phyloP scores from a whole-genome alignment of 1,140 invertebrate species.

The Myzus persicae region DNA sequence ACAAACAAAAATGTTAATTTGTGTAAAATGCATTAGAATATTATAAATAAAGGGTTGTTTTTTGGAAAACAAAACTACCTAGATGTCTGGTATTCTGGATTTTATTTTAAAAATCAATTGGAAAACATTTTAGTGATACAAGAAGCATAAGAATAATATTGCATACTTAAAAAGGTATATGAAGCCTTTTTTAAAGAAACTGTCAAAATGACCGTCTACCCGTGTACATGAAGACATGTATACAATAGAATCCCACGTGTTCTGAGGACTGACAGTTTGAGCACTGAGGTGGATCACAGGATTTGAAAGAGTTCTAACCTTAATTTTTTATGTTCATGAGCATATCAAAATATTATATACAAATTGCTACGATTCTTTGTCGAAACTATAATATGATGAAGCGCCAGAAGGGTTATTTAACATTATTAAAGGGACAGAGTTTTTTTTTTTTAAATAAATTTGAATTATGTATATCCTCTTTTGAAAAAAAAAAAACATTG shows the following conservation, averaged over 20 bases:
- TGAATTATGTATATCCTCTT: neutral
- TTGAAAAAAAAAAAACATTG: neutral
- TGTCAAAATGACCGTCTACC: neutral
- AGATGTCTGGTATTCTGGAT: no score
- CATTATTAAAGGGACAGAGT: neutral
- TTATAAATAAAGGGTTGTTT: neutral
- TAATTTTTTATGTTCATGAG: neutral
- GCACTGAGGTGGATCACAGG: neutral
- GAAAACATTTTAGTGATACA: neutral
- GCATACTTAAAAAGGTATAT: neutral
- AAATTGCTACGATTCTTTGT: neutral
- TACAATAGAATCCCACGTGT: neutral
- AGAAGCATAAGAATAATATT: neutral
- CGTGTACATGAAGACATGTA: neutral
- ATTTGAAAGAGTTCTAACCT: conserved; percentile 23
- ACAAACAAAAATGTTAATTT: neutral
- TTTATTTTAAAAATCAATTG: no score
- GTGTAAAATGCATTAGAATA: neutral
- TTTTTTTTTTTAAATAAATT: neutral
- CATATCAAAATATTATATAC: neutral
- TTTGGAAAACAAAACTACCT: neutral
- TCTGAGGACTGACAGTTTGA: conserved; percentile 15
- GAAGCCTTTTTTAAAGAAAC: neutral
- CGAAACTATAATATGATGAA: neutral
- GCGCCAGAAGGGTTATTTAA: neutral